Percentiles rank a stretch among this genome's conserved stretches.
Evolutionary conservation across 2,888 invertebrate species (phyloP).

Genomic region (Heteromurus nitidus): DNA sequence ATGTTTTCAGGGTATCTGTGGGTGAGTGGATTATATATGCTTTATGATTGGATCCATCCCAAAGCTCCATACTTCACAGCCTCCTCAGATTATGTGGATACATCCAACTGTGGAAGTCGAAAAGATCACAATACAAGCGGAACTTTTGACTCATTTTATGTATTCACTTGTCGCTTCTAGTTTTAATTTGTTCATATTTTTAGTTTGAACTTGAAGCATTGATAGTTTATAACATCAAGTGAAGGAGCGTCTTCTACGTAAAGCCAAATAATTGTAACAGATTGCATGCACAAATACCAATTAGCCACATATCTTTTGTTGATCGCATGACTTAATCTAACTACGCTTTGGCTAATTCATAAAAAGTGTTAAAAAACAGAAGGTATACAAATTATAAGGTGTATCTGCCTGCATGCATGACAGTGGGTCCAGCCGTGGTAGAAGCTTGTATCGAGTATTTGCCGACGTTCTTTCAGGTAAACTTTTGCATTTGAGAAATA

Average conservation of each 20-base stretch:
- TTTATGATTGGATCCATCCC: too few species aligned
- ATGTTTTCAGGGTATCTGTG: too few species aligned
- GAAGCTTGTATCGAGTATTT: constrained; percentile 34
- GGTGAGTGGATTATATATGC: too few species aligned
- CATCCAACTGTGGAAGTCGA: neutral
- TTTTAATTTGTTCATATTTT: too few species aligned
- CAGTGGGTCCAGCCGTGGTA: neutral
- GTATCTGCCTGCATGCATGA: neutral
- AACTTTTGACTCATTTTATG: neutral
- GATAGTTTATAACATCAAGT: too few species aligned
- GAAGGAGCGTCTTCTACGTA: too few species aligned
- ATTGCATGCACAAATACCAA: too few species aligned
- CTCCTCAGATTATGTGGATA: neutral
- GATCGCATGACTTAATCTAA: neutral
- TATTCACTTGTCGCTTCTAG: too few species aligned
- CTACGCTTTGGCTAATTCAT: neutral
- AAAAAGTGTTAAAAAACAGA: neutral
- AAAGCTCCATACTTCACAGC: too few species aligned
- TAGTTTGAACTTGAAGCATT: too few species aligned
- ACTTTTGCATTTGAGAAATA: neutral
- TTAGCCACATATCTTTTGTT: too few species aligned
- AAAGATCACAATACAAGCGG: neutral
- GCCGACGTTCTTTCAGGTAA: constrained; percentile 34
- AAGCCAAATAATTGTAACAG: too few species aligned
- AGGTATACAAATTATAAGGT: neutral